Conservation (phyloP, 2,113 vertebrate genomes). For the Elgaria multicarinata region DNA sequence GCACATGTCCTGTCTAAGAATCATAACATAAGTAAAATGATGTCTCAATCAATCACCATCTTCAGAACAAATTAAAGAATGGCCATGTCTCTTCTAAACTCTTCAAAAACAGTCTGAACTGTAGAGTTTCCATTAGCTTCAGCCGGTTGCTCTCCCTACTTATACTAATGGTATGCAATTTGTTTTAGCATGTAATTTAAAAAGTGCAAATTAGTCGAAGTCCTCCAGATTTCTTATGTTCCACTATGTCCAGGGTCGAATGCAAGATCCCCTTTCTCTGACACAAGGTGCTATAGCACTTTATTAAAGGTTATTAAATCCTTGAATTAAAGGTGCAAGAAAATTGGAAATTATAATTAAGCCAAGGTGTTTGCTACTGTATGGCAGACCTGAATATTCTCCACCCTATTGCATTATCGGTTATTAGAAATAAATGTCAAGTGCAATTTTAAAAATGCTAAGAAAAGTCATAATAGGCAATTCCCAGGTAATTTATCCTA, state of each 20-base stretch:
- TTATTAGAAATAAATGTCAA: slow-evolving; percentile 75
- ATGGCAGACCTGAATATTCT: slow-evolving; percentile 41
- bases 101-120: background rate
- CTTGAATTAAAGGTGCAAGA: slow-evolving; percentile 55
- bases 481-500: slow-evolving; percentile 65
- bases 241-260: background rate
- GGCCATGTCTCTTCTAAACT: background rate
- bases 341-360: slow-evolving; percentile 59
- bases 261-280: slow-evolving; percentile 2
- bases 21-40: background rate
- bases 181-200: slow-evolving; percentile 19
- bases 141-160: background rate
- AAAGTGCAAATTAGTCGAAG: slow-evolving; percentile 18
- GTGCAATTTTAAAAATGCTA: slow-evolving; percentile 67
- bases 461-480: slow-evolving; percentile 53
- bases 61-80: background rate
- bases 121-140: background rate
- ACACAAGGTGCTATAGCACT: slow-evolving; percentile 54
- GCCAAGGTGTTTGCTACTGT: slow-evolving; percentile 57
- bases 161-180: slow-evolving; percentile 11
- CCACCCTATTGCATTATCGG: slow-evolving; percentile 51
- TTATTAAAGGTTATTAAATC: slow-evolving; percentile 60
- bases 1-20: background rate
- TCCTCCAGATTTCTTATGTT: background rate
- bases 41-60: background rate